These are phyloP conservation scores for Chrysemys picta DNA, from an alignment of 2,113 vertebrate species.

Conservation along the genomic window DNA sequence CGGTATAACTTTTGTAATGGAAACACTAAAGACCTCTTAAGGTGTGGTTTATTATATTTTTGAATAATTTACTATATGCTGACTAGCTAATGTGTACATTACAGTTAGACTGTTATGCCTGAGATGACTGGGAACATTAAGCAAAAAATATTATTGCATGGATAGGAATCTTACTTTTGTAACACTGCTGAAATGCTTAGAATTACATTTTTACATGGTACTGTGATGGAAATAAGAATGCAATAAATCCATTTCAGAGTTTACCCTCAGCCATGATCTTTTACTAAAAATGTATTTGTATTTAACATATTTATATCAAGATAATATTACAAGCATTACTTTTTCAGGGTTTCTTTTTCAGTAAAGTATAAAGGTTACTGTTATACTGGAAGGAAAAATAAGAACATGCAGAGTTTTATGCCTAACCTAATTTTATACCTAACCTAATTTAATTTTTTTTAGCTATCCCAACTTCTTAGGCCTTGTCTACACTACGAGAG, in stretches of 20 bases:
- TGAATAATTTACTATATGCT: constrained; percentile 41
- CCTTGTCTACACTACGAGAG: too few species aligned
- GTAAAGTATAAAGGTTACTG: not conserved
- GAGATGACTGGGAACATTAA: constrained; percentile 45
- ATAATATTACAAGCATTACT: not conserved
- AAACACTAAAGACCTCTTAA: constrained; percentile 49
- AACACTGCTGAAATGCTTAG: constrained; percentile 28
- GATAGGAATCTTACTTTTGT: constrained; percentile 16
- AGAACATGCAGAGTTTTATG: not conserved
- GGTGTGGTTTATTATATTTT: constrained; percentile 58
- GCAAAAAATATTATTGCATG: constrained; percentile 8
- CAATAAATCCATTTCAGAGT: constrained; percentile 43
- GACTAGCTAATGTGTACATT: not conserved
- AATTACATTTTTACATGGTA: not conserved
- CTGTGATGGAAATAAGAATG: constrained; percentile 33
- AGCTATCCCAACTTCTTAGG: not conserved
- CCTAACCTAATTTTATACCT: too few species aligned
- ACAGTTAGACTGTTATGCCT: constrained; percentile 28
- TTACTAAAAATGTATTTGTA: constrained; percentile 12
- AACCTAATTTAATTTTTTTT: not conserved
- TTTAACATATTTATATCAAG: constrained; percentile 19
- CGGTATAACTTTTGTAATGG: constrained; percentile 54
- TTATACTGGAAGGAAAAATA: not conserved
- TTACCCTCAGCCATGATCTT: constrained; percentile 31
- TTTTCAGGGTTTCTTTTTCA: not conserved